Conservation (phyloP, 2,113 vertebrate genomes). For the Deroptyus accipitrinus region DNA sequence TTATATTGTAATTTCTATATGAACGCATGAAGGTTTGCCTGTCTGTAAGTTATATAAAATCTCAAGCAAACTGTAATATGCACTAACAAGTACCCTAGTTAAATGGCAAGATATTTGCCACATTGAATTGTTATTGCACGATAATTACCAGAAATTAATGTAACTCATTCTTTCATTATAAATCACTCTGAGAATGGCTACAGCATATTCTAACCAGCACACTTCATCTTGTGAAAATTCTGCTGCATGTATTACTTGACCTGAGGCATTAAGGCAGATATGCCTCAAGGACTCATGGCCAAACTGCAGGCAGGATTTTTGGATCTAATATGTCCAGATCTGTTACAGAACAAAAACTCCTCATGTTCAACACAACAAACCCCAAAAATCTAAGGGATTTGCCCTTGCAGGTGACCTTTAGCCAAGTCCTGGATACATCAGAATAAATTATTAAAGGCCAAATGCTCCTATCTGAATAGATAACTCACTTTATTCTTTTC, state of each 20-base stretch:
- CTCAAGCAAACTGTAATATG: neutral
- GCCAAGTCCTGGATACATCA: conserved; percentile 21
- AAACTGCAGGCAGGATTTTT: neutral
- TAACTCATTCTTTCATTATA: conserved; percentile 8
- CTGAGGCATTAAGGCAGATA: neutral
- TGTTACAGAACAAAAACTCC: neutral
- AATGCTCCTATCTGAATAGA: neutral
- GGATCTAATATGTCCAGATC: neutral
- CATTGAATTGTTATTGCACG: neutral
- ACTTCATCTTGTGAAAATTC: neutral
- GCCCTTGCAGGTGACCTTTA: neutral
- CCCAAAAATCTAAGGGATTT: neutral
- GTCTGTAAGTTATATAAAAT: neutral
- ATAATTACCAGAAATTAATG: conserved; percentile 19
- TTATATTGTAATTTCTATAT: neutral
- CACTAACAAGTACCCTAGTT: neutral
- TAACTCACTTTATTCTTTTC: neutral
- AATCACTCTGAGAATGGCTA: conserved; percentile 1
- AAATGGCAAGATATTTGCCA: conserved; percentile 31
- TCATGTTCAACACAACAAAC: neutral
- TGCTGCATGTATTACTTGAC: neutral
- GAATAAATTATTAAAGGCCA: conserved; percentile 33
- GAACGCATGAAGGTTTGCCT: neutral
- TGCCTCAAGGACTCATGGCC: neutral
- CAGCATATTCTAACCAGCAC: neutral